A percentile compares a stretch with the other conserved stretches of the same genome.
phyloP scores from a whole-genome alignment of 2,888 invertebrate genomes.

The Idaea straminata region DNA sequence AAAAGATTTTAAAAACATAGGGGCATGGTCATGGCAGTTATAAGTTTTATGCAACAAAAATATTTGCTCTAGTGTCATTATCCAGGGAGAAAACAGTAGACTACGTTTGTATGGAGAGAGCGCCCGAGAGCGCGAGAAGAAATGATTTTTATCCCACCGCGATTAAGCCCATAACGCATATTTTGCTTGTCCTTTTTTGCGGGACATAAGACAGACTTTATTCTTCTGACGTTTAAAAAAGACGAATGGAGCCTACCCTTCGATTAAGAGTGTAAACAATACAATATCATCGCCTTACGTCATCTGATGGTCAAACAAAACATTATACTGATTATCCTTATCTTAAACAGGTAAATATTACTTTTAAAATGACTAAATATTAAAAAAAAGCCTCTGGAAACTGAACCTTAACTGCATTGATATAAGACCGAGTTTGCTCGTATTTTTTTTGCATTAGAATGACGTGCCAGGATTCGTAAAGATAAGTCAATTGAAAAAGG shows the following conservation, averaged over 20 bases:
- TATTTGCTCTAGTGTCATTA: no score
- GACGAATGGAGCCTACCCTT: neutral
- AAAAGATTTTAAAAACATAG: no score
- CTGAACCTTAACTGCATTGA: slow-evolving; percentile 19
- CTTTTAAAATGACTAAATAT: slow-evolving; percentile 58
- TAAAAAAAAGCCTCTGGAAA: slow-evolving; percentile 13
- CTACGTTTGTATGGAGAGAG: no score
- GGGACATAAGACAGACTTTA: neutral
- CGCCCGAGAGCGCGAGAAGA: no score
- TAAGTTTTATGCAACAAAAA: no score
- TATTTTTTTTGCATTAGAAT: slow-evolving; percentile 22
- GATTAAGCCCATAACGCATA: neutral
- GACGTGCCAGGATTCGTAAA: slow-evolving; percentile 19
- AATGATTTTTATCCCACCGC: neutral
- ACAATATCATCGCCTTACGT: slow-evolving; percentile 32
- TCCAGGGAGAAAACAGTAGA: no score
- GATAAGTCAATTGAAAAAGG: slow-evolving; percentile 18
- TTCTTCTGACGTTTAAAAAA: slow-evolving; percentile 7
- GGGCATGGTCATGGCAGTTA: no score
- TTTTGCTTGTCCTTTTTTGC: neutral
- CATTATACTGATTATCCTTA: slow-evolving; percentile 69
- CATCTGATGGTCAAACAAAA: slow-evolving; percentile 60
- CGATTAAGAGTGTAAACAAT: neutral
- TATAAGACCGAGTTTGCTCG: slow-evolving; percentile 26
- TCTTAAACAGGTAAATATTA: slow-evolving; percentile 66